Base-by-base conservation (phyloP, 2,797 vertebrate genomes). In the Perodicticus potto region DNA sequence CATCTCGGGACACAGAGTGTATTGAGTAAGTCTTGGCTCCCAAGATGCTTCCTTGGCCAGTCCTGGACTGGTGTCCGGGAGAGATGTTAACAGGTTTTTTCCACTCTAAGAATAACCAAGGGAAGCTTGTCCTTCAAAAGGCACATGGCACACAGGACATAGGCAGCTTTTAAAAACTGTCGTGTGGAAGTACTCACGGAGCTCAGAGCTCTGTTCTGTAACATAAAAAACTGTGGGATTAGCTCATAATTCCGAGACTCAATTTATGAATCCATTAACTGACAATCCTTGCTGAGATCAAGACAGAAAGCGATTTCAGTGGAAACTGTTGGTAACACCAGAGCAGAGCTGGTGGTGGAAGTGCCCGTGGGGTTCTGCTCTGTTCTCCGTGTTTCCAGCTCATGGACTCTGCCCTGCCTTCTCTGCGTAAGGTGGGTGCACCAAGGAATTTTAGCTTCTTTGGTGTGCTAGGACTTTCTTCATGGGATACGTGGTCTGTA, bases 41-140 rank as follows among this genome's bases (percentile, higher is more conserved):
- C 34, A 32, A n/a, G 55, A 23, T 61, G 32, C 37, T 69, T 88
- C 55, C 53, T 85, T 81, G 43, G 65, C 78, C 57, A 93, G 86
- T 40, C 74, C 55, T 32, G 19, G 22, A 59, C 57, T 32, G 22
- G 43, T 63, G 61, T 86, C 85, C 86, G 87, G 59, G 67, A 70
- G 55, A n/a, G 84, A 67, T 55, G 63, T 90, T 61, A 80, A 82
- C 14, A 23, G 89, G 53, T 57, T 70, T 86, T 96, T 84, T 74
- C 95, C 86, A 90, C 29, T 73, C 40, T 17, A 90, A 86, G 37
- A 93, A 81, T 85, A 69, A 93, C 86, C 72, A 91, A 61, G 45
- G 74, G 73, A 92, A 76, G 53, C 67, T 87, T 65, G 43, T 43
- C 70, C 72, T 94, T 87, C 73, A 59, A 49, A 72, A 80, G 92